Evolutionary conservation across 2,888 invertebrate species (phyloP).

Genomic region (Xanthia togata): DNA sequence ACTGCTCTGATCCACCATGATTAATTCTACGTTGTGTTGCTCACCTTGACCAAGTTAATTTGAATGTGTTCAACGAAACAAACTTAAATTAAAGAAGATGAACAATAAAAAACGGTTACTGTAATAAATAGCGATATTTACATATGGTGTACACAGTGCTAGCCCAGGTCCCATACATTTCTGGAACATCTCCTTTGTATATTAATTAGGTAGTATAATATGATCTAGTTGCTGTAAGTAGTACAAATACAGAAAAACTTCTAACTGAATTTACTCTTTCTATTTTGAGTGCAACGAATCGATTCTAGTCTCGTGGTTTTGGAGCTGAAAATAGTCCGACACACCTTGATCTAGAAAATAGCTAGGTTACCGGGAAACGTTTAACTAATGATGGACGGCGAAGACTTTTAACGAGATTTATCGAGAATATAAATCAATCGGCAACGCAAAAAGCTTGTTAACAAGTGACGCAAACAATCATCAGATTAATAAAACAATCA

Average conservation of each 20-base stretch:
- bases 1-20: no score
- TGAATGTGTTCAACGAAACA: no score
- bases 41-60: no score
- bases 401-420: constrained; percentile 2
- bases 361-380: constrained; percentile 41
- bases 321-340: constrained; percentile 40
- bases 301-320: constrained; percentile 34
- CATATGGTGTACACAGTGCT: no score
- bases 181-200: no score
- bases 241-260: constrained; percentile 4
- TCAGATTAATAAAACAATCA: constrained; percentile 51
- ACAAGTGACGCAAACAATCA: constrained; percentile 38
- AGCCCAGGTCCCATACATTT: no score
- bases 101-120: no score
- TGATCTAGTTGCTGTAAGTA: neutral
- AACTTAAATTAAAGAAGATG: no score
- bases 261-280: constrained; percentile 4
- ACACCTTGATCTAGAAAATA: constrained; percentile 57
- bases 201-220: neutral
- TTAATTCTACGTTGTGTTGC: no score
- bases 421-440: constrained; percentile 27
- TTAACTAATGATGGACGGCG: neutral
- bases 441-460: constrained; percentile 21
- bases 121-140: no score
- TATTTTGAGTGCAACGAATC: constrained; percentile 34